phyloP scores from a whole-genome alignment of 2,888 invertebrate species.

The Chrysotoxum bicinctum region DNA sequence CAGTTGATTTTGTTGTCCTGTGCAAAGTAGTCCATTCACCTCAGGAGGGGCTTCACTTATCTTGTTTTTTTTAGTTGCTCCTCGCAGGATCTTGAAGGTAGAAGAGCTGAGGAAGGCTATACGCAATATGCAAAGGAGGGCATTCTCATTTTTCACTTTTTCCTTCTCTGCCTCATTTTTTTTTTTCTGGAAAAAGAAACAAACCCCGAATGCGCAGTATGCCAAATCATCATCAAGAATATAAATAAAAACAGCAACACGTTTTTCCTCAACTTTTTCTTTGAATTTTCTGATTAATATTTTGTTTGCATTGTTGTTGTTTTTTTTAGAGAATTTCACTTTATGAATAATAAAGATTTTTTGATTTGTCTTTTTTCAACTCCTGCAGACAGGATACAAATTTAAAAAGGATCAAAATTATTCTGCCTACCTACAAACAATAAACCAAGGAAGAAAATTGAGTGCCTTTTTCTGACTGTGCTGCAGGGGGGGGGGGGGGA shows the following conservation, averaged over 20 bases:
- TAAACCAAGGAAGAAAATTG: conserved; percentile 16
- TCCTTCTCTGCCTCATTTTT: neutral
- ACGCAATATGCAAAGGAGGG: neutral
- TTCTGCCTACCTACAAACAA: neutral
- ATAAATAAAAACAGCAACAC: conserved; percentile 1
- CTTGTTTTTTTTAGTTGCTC: neutral
- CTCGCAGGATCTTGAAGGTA: conserved; percentile 10
- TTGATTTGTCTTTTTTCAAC: conserved; percentile 42
- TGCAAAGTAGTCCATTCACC: conserved; percentile 64
- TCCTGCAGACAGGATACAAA: conserved; percentile 34
- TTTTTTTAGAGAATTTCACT: conserved; percentile 23
- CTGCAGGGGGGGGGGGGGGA: neutral
- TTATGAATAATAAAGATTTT: conserved; percentile 42
- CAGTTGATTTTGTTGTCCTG: conserved; percentile 30
- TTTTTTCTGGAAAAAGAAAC: neutral
- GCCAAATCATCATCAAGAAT: neutral
- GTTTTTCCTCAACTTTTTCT: neutral
- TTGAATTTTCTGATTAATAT: conserved; percentile 32
- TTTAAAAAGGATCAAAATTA: conserved; percentile 1
- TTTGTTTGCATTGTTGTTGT: neutral
- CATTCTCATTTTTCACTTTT: conserved; percentile 30
- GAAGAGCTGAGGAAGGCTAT: neutral
- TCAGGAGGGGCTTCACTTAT: neutral
- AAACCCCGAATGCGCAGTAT: conserved; percentile 39
- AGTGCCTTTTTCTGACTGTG: conserved; percentile 14